phyloP scores from a whole-genome alignment of 2,888 invertebrate genomes.

The Leucophenga montana region DNA sequence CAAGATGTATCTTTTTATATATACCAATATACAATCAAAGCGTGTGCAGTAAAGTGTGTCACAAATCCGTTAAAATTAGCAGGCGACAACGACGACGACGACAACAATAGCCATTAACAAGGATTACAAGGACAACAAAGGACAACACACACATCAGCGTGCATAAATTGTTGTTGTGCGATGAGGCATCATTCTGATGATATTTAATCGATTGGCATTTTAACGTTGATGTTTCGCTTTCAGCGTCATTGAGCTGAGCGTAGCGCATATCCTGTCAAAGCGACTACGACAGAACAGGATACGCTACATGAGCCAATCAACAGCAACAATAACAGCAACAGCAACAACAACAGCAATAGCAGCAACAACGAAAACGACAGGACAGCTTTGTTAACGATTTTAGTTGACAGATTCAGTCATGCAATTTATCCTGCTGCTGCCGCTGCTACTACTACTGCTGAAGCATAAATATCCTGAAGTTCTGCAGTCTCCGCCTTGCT shows the following conservation, averaged over 20 bases:
- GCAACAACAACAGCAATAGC: neutral
- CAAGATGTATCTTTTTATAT: neutral
- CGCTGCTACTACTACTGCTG: neutral
- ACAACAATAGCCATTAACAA: slow-evolving; percentile 60
- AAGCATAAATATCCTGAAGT: slow-evolving; percentile 14
- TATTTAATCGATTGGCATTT: slow-evolving; percentile 55
- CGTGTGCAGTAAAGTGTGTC: slow-evolving; percentile 22
- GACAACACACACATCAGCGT: slow-evolving; percentile 32
- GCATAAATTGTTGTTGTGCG: slow-evolving; percentile 51
- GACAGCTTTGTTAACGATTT: neutral
- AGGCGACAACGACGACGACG: slow-evolving; percentile 48
- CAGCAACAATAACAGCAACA: neutral
- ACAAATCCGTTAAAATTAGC: slow-evolving; percentile 15
- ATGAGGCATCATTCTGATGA: slow-evolving; percentile 41
- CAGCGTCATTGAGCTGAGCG: slow-evolving; percentile 6
- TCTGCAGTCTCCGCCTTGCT: slow-evolving; percentile 36
- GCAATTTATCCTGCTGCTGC: slow-evolving; percentile 18
- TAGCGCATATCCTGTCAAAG: slow-evolving; percentile 10
- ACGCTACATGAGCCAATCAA: no score
- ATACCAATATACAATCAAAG: no score
- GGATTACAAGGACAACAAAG: slow-evolving; percentile 54
- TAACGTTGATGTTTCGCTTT: slow-evolving; percentile 30
- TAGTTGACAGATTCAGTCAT: slow-evolving; percentile 6
- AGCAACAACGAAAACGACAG: neutral
- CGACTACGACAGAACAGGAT: slow-evolving; percentile 21